These are phyloP conservation scores for Eupithecia tripunctaria DNA, from an alignment of 2,888 invertebrate species.

Conservation along the genomic window DNA sequence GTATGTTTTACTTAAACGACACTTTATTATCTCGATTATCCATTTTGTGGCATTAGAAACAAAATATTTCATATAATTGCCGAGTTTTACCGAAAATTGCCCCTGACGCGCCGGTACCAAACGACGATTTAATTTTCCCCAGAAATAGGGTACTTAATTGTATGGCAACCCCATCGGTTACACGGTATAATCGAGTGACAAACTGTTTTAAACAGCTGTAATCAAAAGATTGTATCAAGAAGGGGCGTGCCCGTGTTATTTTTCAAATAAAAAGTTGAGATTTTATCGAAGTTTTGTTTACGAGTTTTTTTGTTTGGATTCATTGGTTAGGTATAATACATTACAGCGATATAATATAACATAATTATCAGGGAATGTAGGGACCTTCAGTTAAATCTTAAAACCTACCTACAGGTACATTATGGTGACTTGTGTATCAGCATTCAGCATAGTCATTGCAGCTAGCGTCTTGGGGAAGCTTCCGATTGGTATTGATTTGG, in stretches of 20 bases:
- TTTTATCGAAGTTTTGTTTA: slow-evolving; percentile 33
- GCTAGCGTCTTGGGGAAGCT: neutral
- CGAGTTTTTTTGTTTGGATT: slow-evolving; percentile 22
- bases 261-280: slow-evolving; percentile 33
- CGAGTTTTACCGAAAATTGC: slow-evolving; percentile 70
- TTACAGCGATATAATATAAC: neutral
- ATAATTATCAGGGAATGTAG: neutral
- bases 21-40: slow-evolving; percentile 81
- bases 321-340: neutral
- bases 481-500: neutral
- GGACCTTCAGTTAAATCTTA: neutral
- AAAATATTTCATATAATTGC: slow-evolving; percentile 67
- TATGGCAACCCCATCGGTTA: slow-evolving; percentile 71
- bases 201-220: slow-evolving; percentile 76
- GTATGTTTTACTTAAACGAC: slow-evolving; percentile 82
- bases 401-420: neutral
- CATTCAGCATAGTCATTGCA: neutral
- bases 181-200: slow-evolving; percentile 80
- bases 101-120: slow-evolving; percentile 66
- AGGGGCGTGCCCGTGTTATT: slow-evolving; percentile 50
- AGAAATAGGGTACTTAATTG: slow-evolving; percentile 74
- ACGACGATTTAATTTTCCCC: slow-evolving; percentile 77
- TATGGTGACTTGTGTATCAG: neutral
- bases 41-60: slow-evolving; percentile 79
- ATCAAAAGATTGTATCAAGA: slow-evolving; percentile 55